Evolutionary conservation across 1,140 invertebrate species (phyloP).

Genomic region (Monomorium pharaonis): DNA sequence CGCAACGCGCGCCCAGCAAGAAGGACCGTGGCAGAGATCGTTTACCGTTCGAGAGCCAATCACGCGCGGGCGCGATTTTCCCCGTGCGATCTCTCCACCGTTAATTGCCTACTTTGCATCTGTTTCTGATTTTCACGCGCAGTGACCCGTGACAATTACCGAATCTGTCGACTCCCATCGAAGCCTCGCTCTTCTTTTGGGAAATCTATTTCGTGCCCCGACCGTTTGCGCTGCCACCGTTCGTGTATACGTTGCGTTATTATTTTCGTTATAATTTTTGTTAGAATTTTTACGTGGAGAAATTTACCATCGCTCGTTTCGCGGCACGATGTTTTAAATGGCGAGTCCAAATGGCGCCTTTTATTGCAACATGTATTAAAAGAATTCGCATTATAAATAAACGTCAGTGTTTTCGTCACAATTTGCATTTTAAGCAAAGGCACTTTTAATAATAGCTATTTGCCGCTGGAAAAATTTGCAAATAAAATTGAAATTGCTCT

Average conservation of each 20-base stretch:
- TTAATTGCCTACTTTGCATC: conserved; percentile 58
- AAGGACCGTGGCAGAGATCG: conserved; percentile 36
- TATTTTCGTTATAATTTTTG: too few relatives aligned
- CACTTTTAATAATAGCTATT: conserved; percentile 6
- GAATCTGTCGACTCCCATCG: not conserved
- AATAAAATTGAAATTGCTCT: not conserved
- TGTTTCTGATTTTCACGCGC: conserved; percentile 37
- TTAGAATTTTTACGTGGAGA: not conserved
- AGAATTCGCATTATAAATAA: conserved; percentile 29
- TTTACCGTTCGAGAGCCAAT: conserved; percentile 60
- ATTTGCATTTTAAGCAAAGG: conserved; percentile 22
- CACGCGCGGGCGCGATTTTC: not conserved
- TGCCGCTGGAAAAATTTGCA: not conserved
- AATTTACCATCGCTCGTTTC: conserved; percentile 11
- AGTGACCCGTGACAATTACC: not conserved
- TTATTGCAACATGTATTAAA: conserved; percentile 1
- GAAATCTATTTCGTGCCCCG: not conserved
- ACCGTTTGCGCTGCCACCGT: not conserved
- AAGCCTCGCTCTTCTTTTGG: not conserved
- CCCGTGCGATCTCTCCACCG: not conserved
- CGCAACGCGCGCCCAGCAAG: not conserved
- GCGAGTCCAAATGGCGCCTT: conserved; percentile 11
- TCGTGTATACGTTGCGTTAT: not conserved
- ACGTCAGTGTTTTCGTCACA: not conserved
- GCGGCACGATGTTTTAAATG: not conserved